Evolutionary conservation across 2,888 invertebrate species (phyloP).

Genomic region (Tuberolachnus salignus): DNA sequence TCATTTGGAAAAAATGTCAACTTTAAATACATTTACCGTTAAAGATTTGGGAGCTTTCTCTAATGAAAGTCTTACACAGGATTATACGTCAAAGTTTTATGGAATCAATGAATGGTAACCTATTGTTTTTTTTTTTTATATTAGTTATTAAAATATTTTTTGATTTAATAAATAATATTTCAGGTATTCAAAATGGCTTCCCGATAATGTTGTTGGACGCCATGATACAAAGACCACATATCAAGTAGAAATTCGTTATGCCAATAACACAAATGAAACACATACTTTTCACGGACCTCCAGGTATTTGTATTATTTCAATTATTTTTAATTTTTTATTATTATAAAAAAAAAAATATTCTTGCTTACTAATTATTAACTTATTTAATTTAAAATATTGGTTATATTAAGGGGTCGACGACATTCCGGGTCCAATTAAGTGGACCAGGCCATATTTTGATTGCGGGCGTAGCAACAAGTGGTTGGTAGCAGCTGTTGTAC

Average conservation of each 20-base stretch:
- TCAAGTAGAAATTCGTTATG: slow-evolving; percentile 90
- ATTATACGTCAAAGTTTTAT: slow-evolving; percentile 90
- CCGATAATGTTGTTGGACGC: slow-evolving; percentile 77
- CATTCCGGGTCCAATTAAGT: slow-evolving; percentile 88
- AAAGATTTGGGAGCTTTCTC: slow-evolving; percentile 86
- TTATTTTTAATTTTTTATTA: background rate
- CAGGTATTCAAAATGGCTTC: slow-evolving; percentile 84
- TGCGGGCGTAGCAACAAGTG: slow-evolving; percentile 94
- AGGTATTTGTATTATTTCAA: slow-evolving; percentile 63
- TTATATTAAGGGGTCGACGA: slow-evolving; percentile 75
- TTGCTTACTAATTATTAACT: too few species aligned
- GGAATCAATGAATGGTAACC: slow-evolving; percentile 88
- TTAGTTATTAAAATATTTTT: slow-evolving; percentile 19
- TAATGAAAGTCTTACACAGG: slow-evolving; percentile 77
- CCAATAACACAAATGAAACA: slow-evolving; percentile 94
- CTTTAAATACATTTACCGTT: slow-evolving; percentile 87
- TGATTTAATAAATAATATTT: slow-evolving; percentile 55
- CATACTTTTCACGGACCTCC: slow-evolving; percentile 94
- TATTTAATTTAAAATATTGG: background rate
- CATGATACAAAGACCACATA: slow-evolving; percentile 93
- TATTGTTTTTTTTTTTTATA: slow-evolving; percentile 28
- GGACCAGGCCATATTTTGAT: slow-evolving; percentile 95
- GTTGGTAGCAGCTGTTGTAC: slow-evolving; percentile 91
- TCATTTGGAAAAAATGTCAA: slow-evolving; percentile 92
- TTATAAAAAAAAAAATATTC: too few species aligned